Evolutionary conservation across 2,797 vertebrate species (phyloP), one percentile per base, ranked within the genome.

Genomic region (Anguilla megastoma): DNA sequence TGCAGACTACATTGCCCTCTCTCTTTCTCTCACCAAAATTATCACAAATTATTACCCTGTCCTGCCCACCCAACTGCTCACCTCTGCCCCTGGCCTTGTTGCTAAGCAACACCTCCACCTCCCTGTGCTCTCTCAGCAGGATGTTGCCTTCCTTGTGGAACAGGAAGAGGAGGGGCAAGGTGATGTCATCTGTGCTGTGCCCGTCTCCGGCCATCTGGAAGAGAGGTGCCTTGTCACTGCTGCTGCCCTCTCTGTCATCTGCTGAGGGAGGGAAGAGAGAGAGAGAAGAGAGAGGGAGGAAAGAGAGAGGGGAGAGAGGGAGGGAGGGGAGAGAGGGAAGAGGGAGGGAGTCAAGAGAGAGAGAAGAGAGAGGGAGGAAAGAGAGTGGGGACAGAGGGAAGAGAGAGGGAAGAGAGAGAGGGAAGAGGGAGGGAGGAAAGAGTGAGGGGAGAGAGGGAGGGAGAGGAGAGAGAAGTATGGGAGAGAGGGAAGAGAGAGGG

Each of bases 181-280:
- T 97, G 93, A 99, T 94, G 90, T 99, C 98, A 0, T 99, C 98
- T 0, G 98, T 99, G 91, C 95, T 99, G 93, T 97, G 98, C 0
- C 99, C 98, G 10, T 99, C 99, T 0, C 99, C 98, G 0, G 98
- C 99, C 99, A 99, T 99, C 95, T 99, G 99, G 96, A 99, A 99
- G 69, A 99, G 97, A 9, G 98, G 98, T 2, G 99, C 98, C 0
- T 98, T 99, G 93, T 99, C 99, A 74, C 99, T 99, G 92, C 99
- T 99, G 96, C 98, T 99, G 92, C 98, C 99, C 88, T 99, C 98
- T 0, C 99, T 99, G 95, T 99, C 99, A 91, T 99, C 99, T 99
- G 90, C 36, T 91, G 90, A 86, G 18, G 18, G 30, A 30, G 16
- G n/a, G 41, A 6, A n/a, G 79, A 48, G 18, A 10, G 27, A 1